Evolutionary conservation across 1,140 invertebrate genomes (phyloP).

Genomic region (Drosophila tristis): DNA sequence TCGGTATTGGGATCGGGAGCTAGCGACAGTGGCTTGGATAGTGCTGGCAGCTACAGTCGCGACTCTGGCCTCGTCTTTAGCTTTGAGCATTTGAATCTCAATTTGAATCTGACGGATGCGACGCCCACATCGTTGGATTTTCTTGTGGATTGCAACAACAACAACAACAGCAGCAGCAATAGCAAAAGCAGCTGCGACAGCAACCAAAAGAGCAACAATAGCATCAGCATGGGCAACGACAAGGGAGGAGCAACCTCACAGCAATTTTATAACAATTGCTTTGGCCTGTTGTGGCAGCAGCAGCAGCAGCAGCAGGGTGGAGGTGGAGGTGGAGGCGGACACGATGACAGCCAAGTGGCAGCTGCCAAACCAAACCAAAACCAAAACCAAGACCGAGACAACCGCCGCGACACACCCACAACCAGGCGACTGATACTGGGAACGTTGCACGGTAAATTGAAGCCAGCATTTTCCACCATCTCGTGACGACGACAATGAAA

Average conservation of each 20-base stretch:
- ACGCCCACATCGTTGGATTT: slow-evolving; percentile 73
- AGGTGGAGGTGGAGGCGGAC: slow-evolving; percentile 41
- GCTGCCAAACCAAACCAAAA: slow-evolving; percentile 54
- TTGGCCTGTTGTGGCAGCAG: slow-evolving; percentile 73
- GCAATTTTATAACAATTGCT: slow-evolving; percentile 74
- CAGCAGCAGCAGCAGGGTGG: too few relatives aligned
- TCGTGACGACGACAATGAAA: slow-evolving; percentile 63
- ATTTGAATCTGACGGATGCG: slow-evolving; percentile 77
- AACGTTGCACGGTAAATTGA: slow-evolving; percentile 69
- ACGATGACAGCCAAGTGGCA: slow-evolving; percentile 64
- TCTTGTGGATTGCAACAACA: slow-evolving; percentile 74
- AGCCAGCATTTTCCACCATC: slow-evolving; percentile 78
- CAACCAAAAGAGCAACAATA: slow-evolving; percentile 50
- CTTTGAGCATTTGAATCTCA: slow-evolving; percentile 82
- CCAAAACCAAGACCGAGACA: slow-evolving; percentile 34
- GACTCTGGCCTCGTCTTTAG: slow-evolving; percentile 77
- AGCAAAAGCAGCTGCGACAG: slow-evolving; percentile 17
- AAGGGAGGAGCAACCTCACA: too few relatives aligned
- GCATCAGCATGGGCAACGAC: too few relatives aligned
- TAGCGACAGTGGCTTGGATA: slow-evolving; percentile 78
- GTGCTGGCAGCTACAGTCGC: slow-evolving; percentile 71
- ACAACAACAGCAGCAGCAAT: slow-evolving; percentile 49
- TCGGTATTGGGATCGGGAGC: slow-evolving; percentile 51
- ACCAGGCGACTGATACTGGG: slow-evolving; percentile 58
- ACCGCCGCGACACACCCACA: slow-evolving; percentile 65